These are phyloP conservation scores for Callaeas wilsoni DNA, from an alignment of 2,113 vertebrate genomes.

Conservation along the genomic window DNA sequence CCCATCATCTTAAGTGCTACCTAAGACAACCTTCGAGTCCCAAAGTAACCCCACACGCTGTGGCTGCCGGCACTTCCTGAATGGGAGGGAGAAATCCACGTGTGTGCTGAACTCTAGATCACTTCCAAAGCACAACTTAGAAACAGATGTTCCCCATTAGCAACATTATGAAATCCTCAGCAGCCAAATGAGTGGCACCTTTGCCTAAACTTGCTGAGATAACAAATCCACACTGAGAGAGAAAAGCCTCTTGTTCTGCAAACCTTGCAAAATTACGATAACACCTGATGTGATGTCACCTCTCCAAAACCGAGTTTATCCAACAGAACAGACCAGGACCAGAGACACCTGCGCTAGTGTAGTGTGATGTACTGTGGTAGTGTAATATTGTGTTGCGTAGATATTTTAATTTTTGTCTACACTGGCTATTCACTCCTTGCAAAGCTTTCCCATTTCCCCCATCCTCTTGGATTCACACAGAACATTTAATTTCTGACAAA, in stretches of 20 bases:
- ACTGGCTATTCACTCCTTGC: background rate
- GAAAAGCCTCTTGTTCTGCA: background rate
- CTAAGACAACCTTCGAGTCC: background rate
- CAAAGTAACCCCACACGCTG: background rate
- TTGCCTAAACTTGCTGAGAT: background rate
- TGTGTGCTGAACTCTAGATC: background rate
- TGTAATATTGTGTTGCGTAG: background rate
- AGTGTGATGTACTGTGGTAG: too few species aligned
- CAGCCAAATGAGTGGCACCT: background rate
- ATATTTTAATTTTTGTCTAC: background rate
- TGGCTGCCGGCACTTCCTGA: background rate
- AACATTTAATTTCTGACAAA: background rate
- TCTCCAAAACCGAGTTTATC: background rate
- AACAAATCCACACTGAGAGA: background rate
- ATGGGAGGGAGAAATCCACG: background rate
- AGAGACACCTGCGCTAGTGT: background rate
- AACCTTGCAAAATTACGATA: background rate
- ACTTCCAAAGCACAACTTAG: background rate
- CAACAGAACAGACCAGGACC: background rate
- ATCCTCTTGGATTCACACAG: background rate
- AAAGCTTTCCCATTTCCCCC: background rate
- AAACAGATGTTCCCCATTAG: background rate
- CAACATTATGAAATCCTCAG: background rate
- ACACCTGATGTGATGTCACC: background rate
- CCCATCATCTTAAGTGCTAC: background rate